Evolutionary conservation across 2,888 invertebrate genomes (phyloP), one percentile per base, ranked within the genome.

Genomic region (Cremastobaeus sp.): DNA sequence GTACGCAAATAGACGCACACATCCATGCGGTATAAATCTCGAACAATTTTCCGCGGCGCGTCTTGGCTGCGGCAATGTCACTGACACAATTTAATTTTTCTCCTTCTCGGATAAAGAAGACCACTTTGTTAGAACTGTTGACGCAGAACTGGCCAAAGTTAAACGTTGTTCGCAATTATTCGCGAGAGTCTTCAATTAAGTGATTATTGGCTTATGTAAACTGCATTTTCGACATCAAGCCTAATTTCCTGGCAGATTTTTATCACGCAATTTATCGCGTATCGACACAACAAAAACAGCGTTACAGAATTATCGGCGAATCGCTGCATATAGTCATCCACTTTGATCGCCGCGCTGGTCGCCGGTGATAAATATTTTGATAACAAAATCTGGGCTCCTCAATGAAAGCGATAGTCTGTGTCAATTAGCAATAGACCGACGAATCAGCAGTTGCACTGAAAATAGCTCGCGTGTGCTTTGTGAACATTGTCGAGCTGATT

Each of bases 11-110:
- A 48, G 30, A 41, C 34, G 55, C 43, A 30, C 32, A 60, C 47
- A 48, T 28, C 39, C 48, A 8, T 11, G 48, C n/a, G 15, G 17
- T 30, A 48, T 60, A 60, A 48, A 60, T 48, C 47, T 60, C 47
- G 30, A 60, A 39, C 60, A 39, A 60, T 60, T 59, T 59, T 47
- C 47, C 37, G 28, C 20, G 34, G 45, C 35, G 30, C 57, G 35
- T 32, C 57, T 57, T 57, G 57, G 57, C 32, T 57, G 45, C 35
- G 57, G 35, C 45, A 57, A 57, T 57, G 57, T 45, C 45, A 17
- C 15, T 17, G 45, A 25, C 45, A 45, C 45, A 35, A 57, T 57
- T 57, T 45, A 32, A 57, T 57, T 57, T 57, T 57, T 35, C 55
- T 32, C 21, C 35, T 45, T 32, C 2, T 57, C 35, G 34, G 34